Evolutionary conservation across 2,113 vertebrate species (phyloP).

Genomic region (Lophura nycthemera): DNA sequence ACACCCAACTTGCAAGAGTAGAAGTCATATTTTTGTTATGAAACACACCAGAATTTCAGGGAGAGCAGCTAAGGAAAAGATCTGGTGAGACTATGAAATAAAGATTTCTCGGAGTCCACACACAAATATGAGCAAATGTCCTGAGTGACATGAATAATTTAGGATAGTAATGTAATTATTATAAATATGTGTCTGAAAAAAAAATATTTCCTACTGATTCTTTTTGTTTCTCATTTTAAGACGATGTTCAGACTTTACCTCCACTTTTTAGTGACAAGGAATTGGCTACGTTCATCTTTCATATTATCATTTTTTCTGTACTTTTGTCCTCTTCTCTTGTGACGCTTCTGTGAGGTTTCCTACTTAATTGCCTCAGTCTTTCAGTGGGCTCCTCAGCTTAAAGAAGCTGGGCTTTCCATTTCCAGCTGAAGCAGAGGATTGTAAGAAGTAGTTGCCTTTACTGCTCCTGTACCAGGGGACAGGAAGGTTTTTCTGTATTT

Average conservation of each 20-base stretch:
- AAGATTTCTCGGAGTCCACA: background rate
- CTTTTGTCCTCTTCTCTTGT: rapidly evolving
- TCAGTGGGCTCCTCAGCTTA: background rate
- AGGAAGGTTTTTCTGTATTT: background rate
- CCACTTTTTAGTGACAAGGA: background rate
- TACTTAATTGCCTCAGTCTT: background rate
- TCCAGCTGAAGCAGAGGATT: background rate
- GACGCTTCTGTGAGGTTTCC: background rate
- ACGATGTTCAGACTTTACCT: background rate
- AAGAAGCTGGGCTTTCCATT: background rate
- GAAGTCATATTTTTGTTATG: background rate
- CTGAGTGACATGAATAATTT: background rate
- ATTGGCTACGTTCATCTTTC: background rate
- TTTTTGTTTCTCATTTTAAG: background rate
- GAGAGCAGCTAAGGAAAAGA: background rate
- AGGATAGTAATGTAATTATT: background rate
- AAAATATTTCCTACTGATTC: background rate
- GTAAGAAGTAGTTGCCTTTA: background rate
- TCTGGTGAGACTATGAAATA: background rate
- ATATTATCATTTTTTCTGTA: background rate
- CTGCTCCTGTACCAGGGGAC: background rate
- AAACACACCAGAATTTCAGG: background rate
- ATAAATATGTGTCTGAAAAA: background rate
- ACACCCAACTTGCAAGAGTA: background rate
- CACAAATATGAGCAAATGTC: background rate